phyloP scores from a whole-genome alignment of 2,888 invertebrate species.

The Unio delphinus region DNA sequence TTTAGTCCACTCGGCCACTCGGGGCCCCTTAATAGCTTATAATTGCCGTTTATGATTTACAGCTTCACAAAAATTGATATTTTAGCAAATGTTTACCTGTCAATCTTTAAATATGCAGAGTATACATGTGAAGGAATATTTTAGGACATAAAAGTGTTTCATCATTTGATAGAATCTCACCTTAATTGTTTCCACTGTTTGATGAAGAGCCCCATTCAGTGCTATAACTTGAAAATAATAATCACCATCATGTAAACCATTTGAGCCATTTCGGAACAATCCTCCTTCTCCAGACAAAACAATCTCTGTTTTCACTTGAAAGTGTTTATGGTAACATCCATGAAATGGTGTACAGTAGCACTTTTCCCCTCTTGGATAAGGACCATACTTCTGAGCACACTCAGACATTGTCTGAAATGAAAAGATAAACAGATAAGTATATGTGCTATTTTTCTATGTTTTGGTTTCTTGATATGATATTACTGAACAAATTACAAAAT shows the following conservation, averaged over 20 bases:
- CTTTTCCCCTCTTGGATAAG: constrained; percentile 14
- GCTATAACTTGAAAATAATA: constrained; percentile 1
- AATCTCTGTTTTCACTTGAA: neutral
- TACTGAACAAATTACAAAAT: neutral
- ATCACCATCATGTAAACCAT: neutral
- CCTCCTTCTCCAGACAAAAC: neutral
- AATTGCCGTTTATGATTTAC: too few species aligned
- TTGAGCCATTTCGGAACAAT: neutral
- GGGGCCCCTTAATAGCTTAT: too few species aligned
- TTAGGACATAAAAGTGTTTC: too few species aligned
- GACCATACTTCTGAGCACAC: constrained; percentile 8
- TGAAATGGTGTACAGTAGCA: constrained; percentile 8
- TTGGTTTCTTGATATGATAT: neutral
- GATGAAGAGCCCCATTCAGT: neutral
- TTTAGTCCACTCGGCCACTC: too few species aligned
- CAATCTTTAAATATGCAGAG: too few species aligned
- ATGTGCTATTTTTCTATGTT: neutral
- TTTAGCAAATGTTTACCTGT: too few species aligned
- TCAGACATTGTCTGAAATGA: constrained; percentile 7
- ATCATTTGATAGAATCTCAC: neutral
- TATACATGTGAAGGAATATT: too few species aligned
- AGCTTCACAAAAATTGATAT: too few species aligned
- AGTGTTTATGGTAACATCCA: constrained; percentile 5
- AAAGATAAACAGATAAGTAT: neutral
- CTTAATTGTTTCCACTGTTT: neutral